Base-by-base conservation (phyloP, 2,888 invertebrate species). In the Julus scandinavius region DNA sequence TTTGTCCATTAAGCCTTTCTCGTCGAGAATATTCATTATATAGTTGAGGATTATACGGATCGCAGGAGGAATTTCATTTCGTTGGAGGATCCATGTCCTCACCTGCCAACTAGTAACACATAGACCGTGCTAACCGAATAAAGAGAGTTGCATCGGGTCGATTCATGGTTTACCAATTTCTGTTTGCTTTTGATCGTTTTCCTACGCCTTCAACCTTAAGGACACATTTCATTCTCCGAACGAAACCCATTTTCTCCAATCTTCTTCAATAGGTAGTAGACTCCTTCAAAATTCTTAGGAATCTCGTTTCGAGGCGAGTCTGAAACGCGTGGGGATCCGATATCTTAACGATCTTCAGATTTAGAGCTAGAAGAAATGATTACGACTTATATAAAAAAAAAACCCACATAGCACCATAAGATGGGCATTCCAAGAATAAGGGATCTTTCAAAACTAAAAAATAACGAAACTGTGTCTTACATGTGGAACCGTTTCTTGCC, bases 81-180 rank as follows among this genome's bases (percentile, higher is more conserved):
- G 29, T 72, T 45, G 45, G 5, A 5, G 29, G 63, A 63, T 29
- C 72, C 72, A 29, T 72, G 72, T 72, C 72, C 45, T 72, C 72
- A 72, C 29, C 29, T 29, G 72, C 72, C 3, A n/a, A 9, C 63
- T 7, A 63, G 63, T 5, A 63, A 63, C 29, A 9, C 29, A 72
- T 29, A 72, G 72, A 72, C 29, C 29, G 72, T 72, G 72, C 20
- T 72, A 72, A 72, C 72, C 72, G 29, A 72, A 72, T 72, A 72
- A 72, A 72, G 29, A 20, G 11, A 29, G 72, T 72, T 72, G 38
- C 72, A 72, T 72, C 11, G 72, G n/a, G 72, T 72, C 72, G 72
- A 72, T 72, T 72, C 72, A 72, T 72, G 72, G 72, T 72, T 72
- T 72, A 72, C 72, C 72, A 72, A 72, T 72, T 72, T 72, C 72